phyloP scores from a whole-genome alignment of 2,113 vertebrate species.

The Picathartes gymnocephalus region DNA sequence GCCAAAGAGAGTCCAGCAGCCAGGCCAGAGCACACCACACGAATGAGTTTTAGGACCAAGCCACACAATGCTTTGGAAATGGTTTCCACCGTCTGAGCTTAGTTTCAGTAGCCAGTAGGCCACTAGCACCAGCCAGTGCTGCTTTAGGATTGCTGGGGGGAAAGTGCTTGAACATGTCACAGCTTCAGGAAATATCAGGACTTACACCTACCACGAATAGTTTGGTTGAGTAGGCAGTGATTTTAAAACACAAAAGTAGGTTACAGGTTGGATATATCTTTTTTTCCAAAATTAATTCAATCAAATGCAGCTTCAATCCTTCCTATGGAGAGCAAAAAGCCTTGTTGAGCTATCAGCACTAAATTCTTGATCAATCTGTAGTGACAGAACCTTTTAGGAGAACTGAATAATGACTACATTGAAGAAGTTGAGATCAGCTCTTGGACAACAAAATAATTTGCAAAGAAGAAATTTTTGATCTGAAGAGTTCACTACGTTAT shows the following conservation, averaged over 20 bases:
- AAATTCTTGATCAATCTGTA: background rate
- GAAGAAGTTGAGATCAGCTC: background rate
- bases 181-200: background rate
- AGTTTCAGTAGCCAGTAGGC: background rate
- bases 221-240: background rate
- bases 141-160: background rate
- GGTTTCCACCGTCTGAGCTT: background rate
- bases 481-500: background rate
- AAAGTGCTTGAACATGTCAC: background rate
- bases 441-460: background rate
- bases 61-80: background rate
- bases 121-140: background rate
- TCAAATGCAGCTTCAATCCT: background rate
- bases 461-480: background rate
- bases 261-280: background rate
- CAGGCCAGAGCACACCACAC: background rate
- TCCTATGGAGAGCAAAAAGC: background rate
- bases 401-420: background rate
- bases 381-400: background rate
- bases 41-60: background rate
- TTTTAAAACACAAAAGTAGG: background rate
- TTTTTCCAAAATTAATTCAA: background rate
- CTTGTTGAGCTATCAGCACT: background rate
- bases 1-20: background rate
- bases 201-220: background rate